Conservation (phyloP, 1,140 invertebrate genomes). For the Pinna nobilis region DNA sequence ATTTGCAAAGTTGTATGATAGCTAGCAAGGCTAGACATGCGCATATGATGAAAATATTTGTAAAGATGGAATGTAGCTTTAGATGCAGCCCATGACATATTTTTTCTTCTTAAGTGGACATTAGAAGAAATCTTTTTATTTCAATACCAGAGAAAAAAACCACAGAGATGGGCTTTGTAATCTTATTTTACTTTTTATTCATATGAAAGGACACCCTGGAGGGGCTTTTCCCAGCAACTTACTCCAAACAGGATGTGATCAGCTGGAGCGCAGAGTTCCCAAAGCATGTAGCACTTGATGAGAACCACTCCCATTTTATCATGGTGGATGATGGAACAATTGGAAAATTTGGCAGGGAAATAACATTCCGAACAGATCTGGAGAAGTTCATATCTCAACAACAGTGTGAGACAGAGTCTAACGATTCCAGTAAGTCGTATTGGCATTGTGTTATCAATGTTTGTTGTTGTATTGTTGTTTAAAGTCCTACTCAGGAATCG, state of each 20-base stretch:
- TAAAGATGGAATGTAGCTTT: too few species aligned
- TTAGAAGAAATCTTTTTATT: too few species aligned
- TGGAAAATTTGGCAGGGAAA: slow-evolving; percentile 71
- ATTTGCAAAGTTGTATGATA: too few species aligned
- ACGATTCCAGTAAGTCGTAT: slow-evolving; percentile 10
- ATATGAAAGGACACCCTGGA: slow-evolving; percentile 28
- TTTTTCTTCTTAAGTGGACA: too few species aligned
- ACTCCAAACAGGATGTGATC: slow-evolving; percentile 50
- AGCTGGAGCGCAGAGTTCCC: not conserved
- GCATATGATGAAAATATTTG: too few species aligned
- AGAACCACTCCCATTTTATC: slow-evolving; percentile 76
- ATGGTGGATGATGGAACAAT: slow-evolving; percentile 74
- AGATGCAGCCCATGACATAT: too few species aligned
- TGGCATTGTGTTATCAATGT: too few species aligned
- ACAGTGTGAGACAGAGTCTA: not conserved
- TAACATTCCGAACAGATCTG: slow-evolving; percentile 68
- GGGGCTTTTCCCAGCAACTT: slow-evolving; percentile 57
- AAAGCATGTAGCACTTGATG: slow-evolving; percentile 66
- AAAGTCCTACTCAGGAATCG: too few species aligned
- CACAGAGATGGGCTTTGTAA: too few species aligned
- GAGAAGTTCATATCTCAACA: slow-evolving; percentile 57
- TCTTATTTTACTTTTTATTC: not conserved
- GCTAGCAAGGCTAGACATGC: too few species aligned
- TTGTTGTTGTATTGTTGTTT: too few species aligned
- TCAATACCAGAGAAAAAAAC: too few species aligned